Base-by-base conservation (phyloP, 2,113 vertebrate species). In the Setophaga petechia region DNA sequence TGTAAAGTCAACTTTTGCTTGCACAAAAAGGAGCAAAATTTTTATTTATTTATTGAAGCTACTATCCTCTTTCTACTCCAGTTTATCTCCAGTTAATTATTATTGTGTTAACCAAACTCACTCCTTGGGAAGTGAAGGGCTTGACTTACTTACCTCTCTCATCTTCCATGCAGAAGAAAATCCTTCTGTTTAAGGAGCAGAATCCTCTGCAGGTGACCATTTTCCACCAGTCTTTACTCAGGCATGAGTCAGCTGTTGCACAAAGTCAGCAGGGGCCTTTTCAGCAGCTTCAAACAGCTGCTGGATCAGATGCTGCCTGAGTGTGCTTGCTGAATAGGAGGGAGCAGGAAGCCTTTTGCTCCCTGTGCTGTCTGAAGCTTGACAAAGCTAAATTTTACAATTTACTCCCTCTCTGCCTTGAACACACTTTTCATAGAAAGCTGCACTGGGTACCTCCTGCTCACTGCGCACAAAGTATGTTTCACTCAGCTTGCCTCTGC, bases 391-490 rank as follows among this genome's bases (percentile, higher is more conserved):
- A 73, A 54, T 89, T 83, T 37, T 37, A 66, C n/a, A 33, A 37
- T 3, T 3, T n/a, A 78, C 55, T 86, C 19, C 28, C 27, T 83
- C 63, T 72, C 52, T 81, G 12, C 11, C n/a, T 90, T 55, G 18
- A 75, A 47, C 27, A 59, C 1, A 9, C 19, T 35, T 68, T 67
- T 90, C 22, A 8, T 28, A 74, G 25, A 77, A 86, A 87, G 59
- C 55, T 89, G 24, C 31, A 15, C n/a, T 2, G 33, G 14, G 55
- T 43, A 37, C 19, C n/a, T 80, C 13, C 19, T 46, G 31, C 44
- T 79, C 51, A 33, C 11, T 47, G 15, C 0, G 0, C 41, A 44
- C 47, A 27, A 51, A 17, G 22, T 69, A 17, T 0, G 0, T 62
- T 89, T 87, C 33, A 30, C 27, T 69, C 5, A 1, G 10, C 30